Base-by-base conservation (phyloP, 2,888 invertebrate genomes). In the Pterostichus niger region DNA sequence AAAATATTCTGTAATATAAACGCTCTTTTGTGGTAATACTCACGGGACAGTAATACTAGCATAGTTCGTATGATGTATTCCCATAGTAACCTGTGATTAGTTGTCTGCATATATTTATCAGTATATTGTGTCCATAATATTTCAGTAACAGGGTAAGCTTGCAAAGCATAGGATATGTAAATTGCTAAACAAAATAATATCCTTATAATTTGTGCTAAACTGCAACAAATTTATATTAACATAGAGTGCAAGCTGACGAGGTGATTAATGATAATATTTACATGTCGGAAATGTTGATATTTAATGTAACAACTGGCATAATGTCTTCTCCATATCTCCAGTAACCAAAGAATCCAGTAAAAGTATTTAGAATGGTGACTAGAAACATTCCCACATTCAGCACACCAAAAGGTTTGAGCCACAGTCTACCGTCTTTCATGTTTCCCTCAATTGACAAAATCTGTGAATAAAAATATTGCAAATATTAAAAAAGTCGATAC, bases 121-220 rank as follows among this genome's bases (percentile, higher is more conserved):
- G 52, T 17, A 35, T 80, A 80, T 68, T 80, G 71, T 33, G 71
- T 71, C 71, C 71, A 80, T 11, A 68, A 9, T 9, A 80, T 80
- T 80, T 80, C 80, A n/a, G 54, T 40, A 5, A 17, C 35, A 68
- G 80, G 54, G 31, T 79, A 79, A 15, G 49, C 31, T 64, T 79
- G 64, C 1, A 79, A 10, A 17, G 79, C n/a, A 49, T 54, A 80
- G 2, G 80, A 80, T 11, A 80, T 9, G n/a, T 46, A 79, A 24
- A 79, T 64, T 0, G 71, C 80, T 15, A 80, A 5, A n/a, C 24
- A 11, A 52, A 80, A 71, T n/a, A 71, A 17, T n/a, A 68, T 11
- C 52, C 71, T 24, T 40, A 80, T 52, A 15, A 17, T 6, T 61
- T 68, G 68, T 11, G 80, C 80, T 35, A 71, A 35, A 0, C 80